phyloP scores from a whole-genome alignment of 2,888 invertebrate genomes.

The Exocentrus adspersus region DNA sequence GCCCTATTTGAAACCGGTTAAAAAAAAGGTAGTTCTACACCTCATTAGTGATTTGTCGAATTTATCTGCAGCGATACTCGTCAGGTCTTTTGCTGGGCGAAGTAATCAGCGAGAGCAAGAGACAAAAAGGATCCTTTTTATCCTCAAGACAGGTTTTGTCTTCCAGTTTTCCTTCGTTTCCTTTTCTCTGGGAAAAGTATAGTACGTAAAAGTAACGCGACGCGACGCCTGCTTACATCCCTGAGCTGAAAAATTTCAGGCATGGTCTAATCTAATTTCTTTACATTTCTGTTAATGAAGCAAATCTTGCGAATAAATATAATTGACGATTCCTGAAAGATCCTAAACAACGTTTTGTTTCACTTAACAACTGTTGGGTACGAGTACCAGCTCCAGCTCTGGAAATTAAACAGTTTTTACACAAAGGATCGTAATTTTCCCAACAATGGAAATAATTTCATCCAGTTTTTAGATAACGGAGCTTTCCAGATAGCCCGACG shows the following conservation, averaged over 20 bases:
- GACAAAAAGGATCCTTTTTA: slow-evolving; percentile 19
- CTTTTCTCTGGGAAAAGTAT: slow-evolving; percentile 6
- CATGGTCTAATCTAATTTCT: no score
- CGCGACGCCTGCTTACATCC: neutral
- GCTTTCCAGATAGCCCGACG: slow-evolving; percentile 8
- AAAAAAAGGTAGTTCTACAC: no score
- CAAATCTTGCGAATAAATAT: no score
- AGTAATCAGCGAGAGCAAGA: slow-evolving; percentile 23
- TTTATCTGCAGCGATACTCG: slow-evolving; percentile 15
- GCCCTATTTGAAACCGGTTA: neutral
- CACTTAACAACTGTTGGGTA: no score
- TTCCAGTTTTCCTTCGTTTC: slow-evolving; percentile 2
- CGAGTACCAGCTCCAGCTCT: no score
- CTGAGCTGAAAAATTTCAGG: no score
- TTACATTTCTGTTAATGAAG: no score
- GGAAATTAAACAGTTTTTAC: slow-evolving; percentile 16
- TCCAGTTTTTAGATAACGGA: slow-evolving; percentile 5
- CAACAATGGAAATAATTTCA: slow-evolving; percentile 21
- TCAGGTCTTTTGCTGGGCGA: slow-evolving; percentile 9
- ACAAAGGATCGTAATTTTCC: slow-evolving; percentile 20
- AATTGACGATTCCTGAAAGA: no score
- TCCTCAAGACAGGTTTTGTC: slow-evolving; percentile 8
- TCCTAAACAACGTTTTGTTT: no score
- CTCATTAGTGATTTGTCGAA: no score
- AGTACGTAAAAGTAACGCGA: neutral